Conservation (phyloP, 2,113 vertebrate species). For the Nycticebus coucang region DNA sequence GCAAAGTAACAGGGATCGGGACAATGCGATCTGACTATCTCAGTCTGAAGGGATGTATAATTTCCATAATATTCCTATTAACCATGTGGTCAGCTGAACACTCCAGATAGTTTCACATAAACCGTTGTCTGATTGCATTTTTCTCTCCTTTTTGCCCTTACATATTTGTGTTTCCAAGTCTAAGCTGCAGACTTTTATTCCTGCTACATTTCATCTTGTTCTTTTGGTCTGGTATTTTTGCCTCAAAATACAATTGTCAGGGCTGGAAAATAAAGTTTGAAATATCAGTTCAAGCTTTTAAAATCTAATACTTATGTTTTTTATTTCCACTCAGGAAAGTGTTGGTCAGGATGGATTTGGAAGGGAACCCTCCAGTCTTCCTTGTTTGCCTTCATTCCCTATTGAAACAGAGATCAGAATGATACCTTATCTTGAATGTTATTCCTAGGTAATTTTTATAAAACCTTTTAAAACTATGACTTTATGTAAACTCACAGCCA, state of each 20-base stretch:
- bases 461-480: slow-evolving; percentile 5
- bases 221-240: slow-evolving; percentile 43
- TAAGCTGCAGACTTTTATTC: neutral
- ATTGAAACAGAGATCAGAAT: neutral
- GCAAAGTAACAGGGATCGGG: neutral
- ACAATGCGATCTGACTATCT: neutral
- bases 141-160: neutral
- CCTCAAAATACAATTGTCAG: neutral
- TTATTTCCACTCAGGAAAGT: neutral
- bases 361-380: neutral
- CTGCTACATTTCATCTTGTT: slow-evolving; percentile 27
- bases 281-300: neutral
- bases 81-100: neutral
- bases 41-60: neutral
- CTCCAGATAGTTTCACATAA: slow-evolving; percentile 23
- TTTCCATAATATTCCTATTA: neutral
- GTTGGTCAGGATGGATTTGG: neutral
- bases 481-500: neutral
- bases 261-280: slow-evolving; percentile 4
- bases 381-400: neutral
- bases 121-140: neutral
- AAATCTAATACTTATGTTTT: neutral
- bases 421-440: neutral
- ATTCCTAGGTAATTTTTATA: neutral
- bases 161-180: slow-evolving; percentile 24